Evolutionary conservation across 2,797 vertebrate genomes (phyloP).

Genomic region (Hirundo rustica): DNA sequence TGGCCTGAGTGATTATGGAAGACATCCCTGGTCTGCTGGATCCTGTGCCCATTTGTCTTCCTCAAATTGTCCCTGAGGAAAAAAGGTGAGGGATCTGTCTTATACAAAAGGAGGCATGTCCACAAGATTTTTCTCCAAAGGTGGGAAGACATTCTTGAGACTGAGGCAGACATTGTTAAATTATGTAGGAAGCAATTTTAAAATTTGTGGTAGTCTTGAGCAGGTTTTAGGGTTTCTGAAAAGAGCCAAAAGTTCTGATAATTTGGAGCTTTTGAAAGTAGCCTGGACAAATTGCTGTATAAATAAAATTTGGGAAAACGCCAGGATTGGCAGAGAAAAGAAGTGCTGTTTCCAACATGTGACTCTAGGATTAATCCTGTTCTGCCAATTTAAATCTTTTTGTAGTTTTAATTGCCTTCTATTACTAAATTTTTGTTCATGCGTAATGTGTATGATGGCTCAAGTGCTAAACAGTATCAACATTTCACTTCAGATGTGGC

Average conservation of each 20-base stretch:
- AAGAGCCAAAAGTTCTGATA: neutral
- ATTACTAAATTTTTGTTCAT: slow-evolving; percentile 14
- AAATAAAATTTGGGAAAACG: slow-evolving; percentile 18
- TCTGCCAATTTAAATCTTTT: slow-evolving; percentile 8
- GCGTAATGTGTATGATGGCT: neutral
- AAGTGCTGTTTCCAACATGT: slow-evolving; percentile 20
- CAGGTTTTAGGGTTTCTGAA: neutral
- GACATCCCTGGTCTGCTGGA: neutral
- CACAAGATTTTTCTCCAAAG: neutral
- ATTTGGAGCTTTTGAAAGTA: neutral
- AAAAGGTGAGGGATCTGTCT: neutral
- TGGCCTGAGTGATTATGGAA: neutral
- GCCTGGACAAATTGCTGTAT: neutral
- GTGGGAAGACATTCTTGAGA: neutral
- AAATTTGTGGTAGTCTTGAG: neutral
- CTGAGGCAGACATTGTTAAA: neutral
- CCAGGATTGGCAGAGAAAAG: slow-evolving; percentile 19
- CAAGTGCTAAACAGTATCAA: slow-evolving; percentile 2
- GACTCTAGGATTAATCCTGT: slow-evolving; percentile 31
- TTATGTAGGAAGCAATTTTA: neutral
- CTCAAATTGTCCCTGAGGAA: neutral
- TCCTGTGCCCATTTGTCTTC: neutral
- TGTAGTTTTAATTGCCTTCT: slow-evolving; percentile 54
- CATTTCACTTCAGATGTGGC: slow-evolving; percentile 8
- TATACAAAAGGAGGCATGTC: neutral